A percentile compares a stretch with the other conserved stretches of the same genome.
phyloP scores from a whole-genome alignment of 2,797 vertebrate genomes.

The Neosalanx taihuensis region DNA sequence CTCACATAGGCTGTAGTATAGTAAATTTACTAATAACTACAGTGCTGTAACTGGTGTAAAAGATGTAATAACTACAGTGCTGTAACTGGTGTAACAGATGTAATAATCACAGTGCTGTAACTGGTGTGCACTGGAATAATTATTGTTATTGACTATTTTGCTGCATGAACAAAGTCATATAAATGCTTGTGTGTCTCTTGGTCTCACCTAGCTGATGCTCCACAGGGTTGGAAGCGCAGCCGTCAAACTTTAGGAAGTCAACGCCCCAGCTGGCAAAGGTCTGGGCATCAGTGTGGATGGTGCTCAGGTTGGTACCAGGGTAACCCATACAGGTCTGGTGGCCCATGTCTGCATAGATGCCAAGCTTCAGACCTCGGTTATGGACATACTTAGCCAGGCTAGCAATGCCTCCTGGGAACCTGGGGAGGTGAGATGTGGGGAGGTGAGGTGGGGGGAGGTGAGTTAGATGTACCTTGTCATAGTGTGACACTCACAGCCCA shows the following conservation, averaged over 20 bases:
- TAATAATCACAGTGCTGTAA: too few species aligned
- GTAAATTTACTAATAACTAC: too few species aligned
- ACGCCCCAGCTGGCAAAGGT: conserved; percentile 82
- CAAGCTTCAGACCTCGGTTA: conserved; percentile 78
- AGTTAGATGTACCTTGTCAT: too few species aligned
- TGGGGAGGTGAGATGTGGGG: conserved; percentile 9
- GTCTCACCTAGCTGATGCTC: conserved; percentile 64
- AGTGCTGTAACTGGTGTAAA: too few species aligned
- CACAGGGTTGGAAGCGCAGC: conserved; percentile 68
- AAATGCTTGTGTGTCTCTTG: neutral
- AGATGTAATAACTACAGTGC: too few species aligned
- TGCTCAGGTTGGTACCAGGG: conserved; percentile 76
- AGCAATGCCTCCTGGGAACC: conserved; percentile 79
- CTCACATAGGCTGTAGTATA: too few species aligned
- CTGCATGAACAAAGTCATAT: neutral
- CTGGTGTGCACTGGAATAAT: too few species aligned
- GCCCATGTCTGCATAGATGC: conserved; percentile 82
- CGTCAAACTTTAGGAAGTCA: conserved; percentile 85
- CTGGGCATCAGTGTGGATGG: conserved; percentile 69
- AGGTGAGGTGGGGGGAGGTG: neutral
- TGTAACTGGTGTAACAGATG: too few species aligned
- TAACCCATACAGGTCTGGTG: conserved; percentile 76
- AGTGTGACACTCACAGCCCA: too few species aligned
- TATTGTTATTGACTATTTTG: too few species aligned
- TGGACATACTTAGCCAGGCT: conserved; percentile 81